Base-by-base conservation (phyloP, 2,797 vertebrate species). In the Balearica regulorum region DNA sequence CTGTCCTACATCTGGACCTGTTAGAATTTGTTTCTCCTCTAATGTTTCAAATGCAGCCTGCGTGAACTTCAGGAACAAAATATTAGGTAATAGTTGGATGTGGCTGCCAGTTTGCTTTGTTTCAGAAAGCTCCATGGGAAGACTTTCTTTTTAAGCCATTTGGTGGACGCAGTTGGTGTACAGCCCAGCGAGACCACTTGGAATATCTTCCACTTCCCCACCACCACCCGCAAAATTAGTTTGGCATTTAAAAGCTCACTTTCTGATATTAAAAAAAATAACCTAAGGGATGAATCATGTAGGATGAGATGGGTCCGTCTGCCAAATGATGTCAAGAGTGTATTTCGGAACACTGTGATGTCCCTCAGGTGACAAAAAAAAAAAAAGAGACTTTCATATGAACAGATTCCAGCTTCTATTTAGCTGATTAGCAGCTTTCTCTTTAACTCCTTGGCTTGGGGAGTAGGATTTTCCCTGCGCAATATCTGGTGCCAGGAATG, bases 231-330 rank as follows among this genome's bases (percentile, higher is more conserved):
- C 97, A 98, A 97, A 98, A 98, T 98, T 93, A 97, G 97, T 96
- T 98, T 98, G 98, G 98, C 98, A 97, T 97, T 97, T 97, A 93
- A 97, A 97, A 98, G 95, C 98, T 98, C 97, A 97, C 98, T 98
- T 97, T 98, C 97, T 93, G 90, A 96, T 97, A 98, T 97, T 97
- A 97, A 97, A 98, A 98, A 39, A 98, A 98, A 97, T 95, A 97
- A 98, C 97, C 98, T 97, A 53, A 89, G 97, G 97, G 98, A 97
- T 97, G 96, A 97, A 97, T 96, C 94, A 43, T 80, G 93, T 90
- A 94, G 96, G 97, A 69, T 96, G 97, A 96, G 96, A 96, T 84
- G 90, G 94, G 87, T 71, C 96, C 33, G 72, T 76, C 96, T 97
- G 97, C 98, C 98, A 98, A 97, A 86, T 84, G 92, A 97, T 97